Evolutionary conservation across 2,888 invertebrate genomes (phyloP).

Genomic region (Oxytorus armatus): DNA sequence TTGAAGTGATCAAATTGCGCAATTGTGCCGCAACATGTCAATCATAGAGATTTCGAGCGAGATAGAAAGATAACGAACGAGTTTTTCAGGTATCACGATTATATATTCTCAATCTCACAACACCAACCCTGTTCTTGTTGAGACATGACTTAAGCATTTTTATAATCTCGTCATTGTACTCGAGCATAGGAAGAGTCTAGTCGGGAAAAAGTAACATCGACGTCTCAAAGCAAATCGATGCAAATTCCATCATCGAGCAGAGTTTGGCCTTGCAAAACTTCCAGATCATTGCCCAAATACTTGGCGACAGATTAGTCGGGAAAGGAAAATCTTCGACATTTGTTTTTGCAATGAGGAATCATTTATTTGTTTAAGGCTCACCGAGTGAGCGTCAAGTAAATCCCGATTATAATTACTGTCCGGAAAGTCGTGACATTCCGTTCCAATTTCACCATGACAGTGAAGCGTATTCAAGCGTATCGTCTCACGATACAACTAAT

Average conservation of each 20-base stretch:
- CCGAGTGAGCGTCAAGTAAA: constrained; percentile 86
- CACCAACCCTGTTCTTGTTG: constrained; percentile 87
- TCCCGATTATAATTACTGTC: constrained; percentile 85
- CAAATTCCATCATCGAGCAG: constrained; percentile 86
- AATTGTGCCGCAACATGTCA: constrained; percentile 88
- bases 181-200: constrained; percentile 91
- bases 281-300: constrained; percentile 87
- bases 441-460: no score
- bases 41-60: constrained; percentile 90
- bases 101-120: constrained; percentile 86
- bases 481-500: no score
- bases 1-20: constrained; percentile 88
- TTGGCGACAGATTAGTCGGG: constrained; percentile 71
- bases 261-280: constrained; percentile 88
- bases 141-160: constrained; percentile 87
- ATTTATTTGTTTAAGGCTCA: constrained; percentile 74
- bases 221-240: constrained; percentile 86
- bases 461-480: no score
- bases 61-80: constrained; percentile 91
- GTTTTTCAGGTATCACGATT: constrained; percentile 87
- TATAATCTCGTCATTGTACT: constrained; percentile 85
- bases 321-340: background rate
- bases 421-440: constrained; percentile 1
- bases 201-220: constrained; percentile 91
- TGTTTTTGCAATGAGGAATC: background rate